A percentile compares a stretch with the other conserved stretches of the same genome.
Conservation (phyloP, 92 coral and sea anemone genomes). For the Porites divaricata region DNA sequence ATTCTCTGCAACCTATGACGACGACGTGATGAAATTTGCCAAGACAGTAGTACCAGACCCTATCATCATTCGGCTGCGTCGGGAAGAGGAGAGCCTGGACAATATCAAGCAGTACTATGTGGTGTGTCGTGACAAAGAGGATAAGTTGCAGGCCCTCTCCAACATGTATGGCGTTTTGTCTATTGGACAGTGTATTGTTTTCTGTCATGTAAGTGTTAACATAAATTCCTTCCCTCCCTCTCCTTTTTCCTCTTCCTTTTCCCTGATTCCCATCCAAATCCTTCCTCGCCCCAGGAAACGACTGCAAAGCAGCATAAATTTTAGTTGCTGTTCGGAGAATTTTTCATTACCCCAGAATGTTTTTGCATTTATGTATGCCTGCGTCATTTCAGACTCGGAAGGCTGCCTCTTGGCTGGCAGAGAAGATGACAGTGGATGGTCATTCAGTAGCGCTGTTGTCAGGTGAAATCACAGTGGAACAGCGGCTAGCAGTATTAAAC, state of each 20-base stretch:
- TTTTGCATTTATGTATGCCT: neutral
- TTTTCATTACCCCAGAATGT: no score
- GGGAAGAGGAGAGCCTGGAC: constrained; percentile 93
- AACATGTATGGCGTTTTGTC: constrained; percentile 94
- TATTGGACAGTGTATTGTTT: constrained; percentile 97
- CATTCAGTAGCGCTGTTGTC: constrained; percentile 87
- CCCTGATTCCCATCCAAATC: no score
- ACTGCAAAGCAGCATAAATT: no score
- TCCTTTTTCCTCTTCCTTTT: neutral
- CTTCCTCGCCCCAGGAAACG: no score
- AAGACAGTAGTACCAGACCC: constrained; percentile 82
- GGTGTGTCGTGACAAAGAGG: constrained; percentile 75
- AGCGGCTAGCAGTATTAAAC: constrained; percentile 83
- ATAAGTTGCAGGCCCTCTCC: constrained; percentile 89
- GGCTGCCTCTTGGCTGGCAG: constrained; percentile 85
- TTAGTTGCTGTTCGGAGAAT: no score
- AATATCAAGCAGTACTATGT: constrained; percentile 96
- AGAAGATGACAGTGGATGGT: constrained; percentile 83
- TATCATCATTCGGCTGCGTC: constrained; percentile 78
- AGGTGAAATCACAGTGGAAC: constrained; percentile 92
- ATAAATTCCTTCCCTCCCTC: neutral
- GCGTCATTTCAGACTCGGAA: constrained; percentile 73
- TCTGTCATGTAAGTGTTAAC: constrained; percentile 89
- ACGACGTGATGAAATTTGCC: constrained; percentile 92
- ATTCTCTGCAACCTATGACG: constrained; percentile 93